Percentiles rank a stretch among this genome's conserved stretches.
Conservation (phyloP, 1,140 invertebrate species). For the Drosophila varians region DNA sequence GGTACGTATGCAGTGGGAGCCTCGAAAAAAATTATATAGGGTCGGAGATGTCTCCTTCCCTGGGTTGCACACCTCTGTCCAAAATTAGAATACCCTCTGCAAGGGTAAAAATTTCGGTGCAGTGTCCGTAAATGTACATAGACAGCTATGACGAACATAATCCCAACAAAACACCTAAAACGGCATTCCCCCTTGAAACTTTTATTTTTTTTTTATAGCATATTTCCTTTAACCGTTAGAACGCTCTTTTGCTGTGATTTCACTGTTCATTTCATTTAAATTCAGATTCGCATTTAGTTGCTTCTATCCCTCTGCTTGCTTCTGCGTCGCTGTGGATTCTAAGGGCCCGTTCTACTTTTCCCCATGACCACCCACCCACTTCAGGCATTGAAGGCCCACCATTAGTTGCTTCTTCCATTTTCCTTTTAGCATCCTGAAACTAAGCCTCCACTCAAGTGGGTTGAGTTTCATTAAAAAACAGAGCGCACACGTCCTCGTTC, state of each 20-base stretch:
- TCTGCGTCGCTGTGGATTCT: constrained; percentile 8
- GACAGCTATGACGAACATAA: no score
- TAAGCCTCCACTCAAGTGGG: constrained; percentile 71
- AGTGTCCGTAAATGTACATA: no score
- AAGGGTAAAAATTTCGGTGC: no score
- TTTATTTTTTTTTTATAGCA: no score
- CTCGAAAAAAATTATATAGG: no score
- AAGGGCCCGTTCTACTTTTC: background rate
- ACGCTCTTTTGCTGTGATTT: constrained; percentile 30
- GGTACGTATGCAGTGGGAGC: no score
- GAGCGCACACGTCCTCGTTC: constrained; percentile 6
- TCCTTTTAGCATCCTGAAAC: constrained; percentile 70
- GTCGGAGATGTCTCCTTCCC: no score
- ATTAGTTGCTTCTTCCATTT: constrained; percentile 47
- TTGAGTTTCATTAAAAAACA: constrained; percentile 78
- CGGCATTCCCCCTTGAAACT: no score
- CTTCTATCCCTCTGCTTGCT: constrained; percentile 25
- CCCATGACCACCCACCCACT: background rate
- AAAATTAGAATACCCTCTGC: no score
- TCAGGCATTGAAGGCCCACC: background rate
- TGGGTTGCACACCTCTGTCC: no score
- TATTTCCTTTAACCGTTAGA: constrained; percentile 26
- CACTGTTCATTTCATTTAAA: constrained; percentile 29
- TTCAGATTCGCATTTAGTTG: constrained; percentile 18
- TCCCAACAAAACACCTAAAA: no score